Conservation (phyloP, 2,888 invertebrate genomes). For the Thymelicus sylvestris region DNA sequence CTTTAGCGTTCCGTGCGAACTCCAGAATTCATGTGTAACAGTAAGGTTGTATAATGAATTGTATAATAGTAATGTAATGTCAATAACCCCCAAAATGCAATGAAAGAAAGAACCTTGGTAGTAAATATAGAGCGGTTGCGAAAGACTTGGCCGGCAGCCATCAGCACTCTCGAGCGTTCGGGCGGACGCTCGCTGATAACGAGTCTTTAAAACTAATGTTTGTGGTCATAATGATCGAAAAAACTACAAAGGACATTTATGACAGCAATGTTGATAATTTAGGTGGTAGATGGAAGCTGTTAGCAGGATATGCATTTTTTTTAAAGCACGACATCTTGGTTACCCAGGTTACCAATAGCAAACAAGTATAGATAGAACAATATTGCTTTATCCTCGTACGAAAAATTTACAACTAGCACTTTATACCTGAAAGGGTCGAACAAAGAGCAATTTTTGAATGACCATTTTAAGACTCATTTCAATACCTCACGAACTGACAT, state of each 20-base stretch:
- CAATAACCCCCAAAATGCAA: slow-evolving; percentile 82
- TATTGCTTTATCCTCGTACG: too few species aligned
- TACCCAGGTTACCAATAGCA: too few species aligned
- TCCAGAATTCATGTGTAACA: slow-evolving; percentile 56
- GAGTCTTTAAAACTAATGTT: slow-evolving; percentile 50
- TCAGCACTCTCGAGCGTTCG: slow-evolving; percentile 39
- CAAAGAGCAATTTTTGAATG: too few species aligned
- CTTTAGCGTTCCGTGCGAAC: slow-evolving; percentile 55
- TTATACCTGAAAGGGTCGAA: too few species aligned
- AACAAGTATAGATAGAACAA: too few species aligned
- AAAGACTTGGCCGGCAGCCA: slow-evolving; percentile 78
- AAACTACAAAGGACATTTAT: slow-evolving; percentile 1
- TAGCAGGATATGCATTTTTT: too few species aligned
- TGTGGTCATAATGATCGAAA: slow-evolving; percentile 1
- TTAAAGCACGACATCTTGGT: too few species aligned
- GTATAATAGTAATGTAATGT: slow-evolving; percentile 72
- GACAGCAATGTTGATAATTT: too few species aligned
- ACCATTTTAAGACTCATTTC: too few species aligned
- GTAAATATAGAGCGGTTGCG: slow-evolving; percentile 76
- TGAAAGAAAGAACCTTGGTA: slow-evolving; percentile 77
- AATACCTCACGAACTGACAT: too few species aligned
- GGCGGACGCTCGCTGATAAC: slow-evolving; percentile 62
- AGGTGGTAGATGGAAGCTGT: too few species aligned
- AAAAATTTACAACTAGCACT: too few species aligned
- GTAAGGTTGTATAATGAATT: slow-evolving; percentile 65